Percentiles rank a stretch among this genome's conserved stretches.
phyloP scores from a whole-genome alignment of 2,113 vertebrate genomes.

The Gadus macrocephalus region DNA sequence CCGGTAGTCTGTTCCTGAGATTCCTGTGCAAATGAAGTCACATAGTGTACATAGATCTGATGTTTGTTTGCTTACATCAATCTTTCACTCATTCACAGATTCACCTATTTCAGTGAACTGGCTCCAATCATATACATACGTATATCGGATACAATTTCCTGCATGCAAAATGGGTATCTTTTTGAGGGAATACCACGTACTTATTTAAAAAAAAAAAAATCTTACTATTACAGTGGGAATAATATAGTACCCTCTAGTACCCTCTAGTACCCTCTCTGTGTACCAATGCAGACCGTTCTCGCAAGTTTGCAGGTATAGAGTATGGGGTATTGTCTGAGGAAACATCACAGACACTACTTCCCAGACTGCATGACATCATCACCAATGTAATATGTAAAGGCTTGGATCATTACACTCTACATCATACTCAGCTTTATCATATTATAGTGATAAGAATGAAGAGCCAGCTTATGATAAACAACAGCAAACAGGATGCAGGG shows the following conservation, averaged over 20 bases:
- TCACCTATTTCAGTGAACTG: no score
- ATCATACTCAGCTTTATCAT: background rate
- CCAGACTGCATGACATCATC: conserved; percentile 29
- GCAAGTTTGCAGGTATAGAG: conserved; percentile 23
- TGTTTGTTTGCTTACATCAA: no score
- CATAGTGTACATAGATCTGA: no score
- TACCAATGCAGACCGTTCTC: conserved; percentile 39
- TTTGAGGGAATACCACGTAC: background rate
- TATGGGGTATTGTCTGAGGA: conserved; percentile 45
- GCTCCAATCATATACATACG: no score
- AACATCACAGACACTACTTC: conserved; percentile 15
- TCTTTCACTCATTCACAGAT: no score
- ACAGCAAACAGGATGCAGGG: conserved; percentile 49
- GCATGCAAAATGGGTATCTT: background rate
- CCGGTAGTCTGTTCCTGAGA: no score
- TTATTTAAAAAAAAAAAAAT: background rate
- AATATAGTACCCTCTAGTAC: background rate
- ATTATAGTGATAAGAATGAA: background rate
- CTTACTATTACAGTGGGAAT: background rate
- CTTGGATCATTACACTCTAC: no score
- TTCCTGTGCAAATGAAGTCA: no score
- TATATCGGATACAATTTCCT: no score
- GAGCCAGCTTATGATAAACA: background rate
- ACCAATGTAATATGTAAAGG: background rate
- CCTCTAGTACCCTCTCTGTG: conserved; percentile 12